A percentile compares a stretch with the other conserved stretches of the same genome.
phyloP scores from a whole-genome alignment of 2,113 vertebrate species.

The Stictonetta naevosa region DNA sequence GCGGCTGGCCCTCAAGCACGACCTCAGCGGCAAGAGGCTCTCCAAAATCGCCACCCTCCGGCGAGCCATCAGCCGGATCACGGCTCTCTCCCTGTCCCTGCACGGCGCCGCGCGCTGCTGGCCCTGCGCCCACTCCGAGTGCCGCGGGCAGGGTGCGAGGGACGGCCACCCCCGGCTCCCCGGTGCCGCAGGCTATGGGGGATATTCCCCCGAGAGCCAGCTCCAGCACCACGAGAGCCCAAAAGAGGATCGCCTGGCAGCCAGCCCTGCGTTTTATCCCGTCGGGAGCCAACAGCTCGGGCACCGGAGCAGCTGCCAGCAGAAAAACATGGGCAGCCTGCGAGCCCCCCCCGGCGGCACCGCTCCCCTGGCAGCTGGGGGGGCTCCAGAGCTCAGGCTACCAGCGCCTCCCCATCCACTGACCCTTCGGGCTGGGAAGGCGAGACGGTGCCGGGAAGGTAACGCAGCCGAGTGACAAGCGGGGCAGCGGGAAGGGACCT shows the following conservation, averaged over 20 bases:
- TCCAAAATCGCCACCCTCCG: constrained; percentile 96
- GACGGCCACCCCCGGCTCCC: neutral
- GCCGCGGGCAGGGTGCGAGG: constrained; percentile 14
- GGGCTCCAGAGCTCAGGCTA: constrained; percentile 67
- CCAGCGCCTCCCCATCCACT: constrained; percentile 67
- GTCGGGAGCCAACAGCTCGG: constrained; percentile 20
- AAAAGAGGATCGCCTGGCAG: neutral
- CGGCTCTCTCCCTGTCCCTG: constrained; percentile 88
- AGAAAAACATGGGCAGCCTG: constrained; percentile 18
- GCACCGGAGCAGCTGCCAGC: constrained; percentile 42
- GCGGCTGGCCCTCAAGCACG: constrained; percentile 87
- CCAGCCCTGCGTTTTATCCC: neutral
- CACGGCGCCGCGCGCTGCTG: constrained; percentile 53
- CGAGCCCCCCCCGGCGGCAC: neutral
- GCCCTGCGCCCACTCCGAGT: constrained; percentile 83
- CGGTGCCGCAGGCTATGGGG: neutral
- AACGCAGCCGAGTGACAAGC: neutral
- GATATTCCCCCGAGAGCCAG: neutral
- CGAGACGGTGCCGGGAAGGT: neutral
- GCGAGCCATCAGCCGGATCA: constrained; percentile 91
- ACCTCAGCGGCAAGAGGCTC: constrained; percentile 91
- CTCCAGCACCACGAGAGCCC: constrained; percentile 24
- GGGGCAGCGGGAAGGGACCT: neutral
- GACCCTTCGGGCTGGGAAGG: neutral
- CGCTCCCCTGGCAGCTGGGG: constrained; percentile 70